Evolutionary conservation across 2,797 vertebrate genomes (phyloP).

Genomic region (Xerus rutilus): DNA sequence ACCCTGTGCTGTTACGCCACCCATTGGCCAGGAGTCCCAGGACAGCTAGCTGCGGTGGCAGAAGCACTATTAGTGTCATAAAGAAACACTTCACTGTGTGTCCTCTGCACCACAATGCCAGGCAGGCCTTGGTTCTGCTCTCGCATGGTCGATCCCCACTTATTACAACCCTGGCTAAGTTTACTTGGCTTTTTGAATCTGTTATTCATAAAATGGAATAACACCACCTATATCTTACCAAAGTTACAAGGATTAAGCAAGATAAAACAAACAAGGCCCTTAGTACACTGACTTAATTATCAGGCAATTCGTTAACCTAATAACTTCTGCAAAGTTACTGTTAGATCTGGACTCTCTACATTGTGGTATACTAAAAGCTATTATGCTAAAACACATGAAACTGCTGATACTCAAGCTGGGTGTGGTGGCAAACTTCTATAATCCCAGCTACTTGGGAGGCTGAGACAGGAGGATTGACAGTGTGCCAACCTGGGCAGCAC

Average conservation of each 20-base stretch:
- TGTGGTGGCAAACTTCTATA: background rate
- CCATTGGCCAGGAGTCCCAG: background rate
- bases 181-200: background rate
- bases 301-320: background rate
- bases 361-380: background rate
- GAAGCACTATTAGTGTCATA: background rate
- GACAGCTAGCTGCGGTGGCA: background rate
- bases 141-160: background rate
- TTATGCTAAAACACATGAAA: background rate
- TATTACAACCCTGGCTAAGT: background rate
- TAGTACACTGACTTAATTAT: background rate
- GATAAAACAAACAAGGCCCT: background rate
- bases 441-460: background rate
- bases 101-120: background rate
- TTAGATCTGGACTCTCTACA: background rate
- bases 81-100: rapidly evolving
- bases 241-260: background rate
- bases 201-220: background rate
- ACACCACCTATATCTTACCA: background rate
- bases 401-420: background rate
- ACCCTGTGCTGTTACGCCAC: rapidly evolving
- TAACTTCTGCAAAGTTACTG: background rate
- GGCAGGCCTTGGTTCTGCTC: background rate
- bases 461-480: background rate
- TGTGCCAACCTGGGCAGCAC: background rate